Percentiles rank a stretch among this genome's conserved stretches.
These are phyloP conservation scores for Nomada fucata DNA, from an alignment of 2,888 invertebrate species.

Conservation along the genomic window DNA sequence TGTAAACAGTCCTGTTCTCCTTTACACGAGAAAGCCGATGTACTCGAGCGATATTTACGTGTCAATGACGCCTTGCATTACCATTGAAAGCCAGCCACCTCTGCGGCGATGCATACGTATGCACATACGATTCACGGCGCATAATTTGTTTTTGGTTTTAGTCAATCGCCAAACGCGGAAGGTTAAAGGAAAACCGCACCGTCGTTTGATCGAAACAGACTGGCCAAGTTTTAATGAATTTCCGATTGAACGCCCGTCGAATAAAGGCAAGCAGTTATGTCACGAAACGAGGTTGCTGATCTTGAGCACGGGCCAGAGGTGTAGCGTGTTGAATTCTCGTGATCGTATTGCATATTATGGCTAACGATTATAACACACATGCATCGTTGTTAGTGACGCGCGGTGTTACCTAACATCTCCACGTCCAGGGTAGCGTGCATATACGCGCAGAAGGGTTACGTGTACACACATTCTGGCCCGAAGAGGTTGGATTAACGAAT, in stretches of 20 bases:
- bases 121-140: slow-evolving; percentile 1
- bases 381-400: slow-evolving; percentile 38
- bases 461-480: slow-evolving; percentile 43
- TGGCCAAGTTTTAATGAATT: slow-evolving; percentile 7
- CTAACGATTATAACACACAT: slow-evolving; percentile 35
- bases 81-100: slow-evolving; percentile 17
- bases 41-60: slow-evolving; percentile 53
- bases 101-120: not conserved
- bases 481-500: slow-evolving; percentile 66
- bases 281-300: slow-evolving; percentile 62
- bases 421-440: slow-evolving; percentile 34
- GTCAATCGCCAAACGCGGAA: not conserved
- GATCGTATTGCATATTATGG: slow-evolving; percentile 51
- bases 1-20: slow-evolving; percentile 66
- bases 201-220: slow-evolving; percentile 17
- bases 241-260: slow-evolving; percentile 26
- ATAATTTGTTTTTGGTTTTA: not conserved
- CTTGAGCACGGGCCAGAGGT: slow-evolving; percentile 59
- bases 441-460: slow-evolving; percentile 41
- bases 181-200: slow-evolving; percentile 8
- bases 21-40: slow-evolving; percentile 60
- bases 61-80: slow-evolving; percentile 51
- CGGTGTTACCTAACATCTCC: slow-evolving; percentile 48
- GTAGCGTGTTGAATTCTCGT: slow-evolving; percentile 55
- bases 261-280: slow-evolving; percentile 37